Evolutionary conservation across 2,888 invertebrate genomes (phyloP), one percentile per base, ranked within the genome.

Genomic region (Ophion ellenae): DNA sequence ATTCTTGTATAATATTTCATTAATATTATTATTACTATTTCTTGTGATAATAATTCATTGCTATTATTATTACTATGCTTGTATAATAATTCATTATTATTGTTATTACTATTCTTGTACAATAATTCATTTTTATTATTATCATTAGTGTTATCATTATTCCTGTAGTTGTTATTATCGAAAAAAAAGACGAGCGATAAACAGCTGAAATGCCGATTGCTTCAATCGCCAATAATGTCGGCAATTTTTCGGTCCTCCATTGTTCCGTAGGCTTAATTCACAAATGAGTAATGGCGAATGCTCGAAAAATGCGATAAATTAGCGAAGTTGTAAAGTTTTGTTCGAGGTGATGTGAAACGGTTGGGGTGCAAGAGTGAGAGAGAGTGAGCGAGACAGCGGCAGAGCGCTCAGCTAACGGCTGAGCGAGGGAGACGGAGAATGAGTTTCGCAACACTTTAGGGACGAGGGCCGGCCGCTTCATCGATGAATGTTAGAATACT

Each of bases 151-250:
- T 70, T 1, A 17, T 71, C 14, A 32, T 32, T 57, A 71, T 71
- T 66, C 32, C 14, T 2, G 7, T 9, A 2, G 40, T 10, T 73
- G 20, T 36, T 57, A 36, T 28, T 32, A 17, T 73, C 63, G 45
- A 64, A 20, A n/a, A 75, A 53, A 75, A 75, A 28, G 47, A 75
- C 61, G 63, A 74, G 63, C 61, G 45, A 61, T 20, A 20, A 61
- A 61, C 40, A 59, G 10, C 32, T 11, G 10, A 67, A 67, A 0
- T 0, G 36, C n/a, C 40, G 20, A 32, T 66, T 32, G 32, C 47
- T 24, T 61, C 24, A 61, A 2, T 61, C 61, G 61, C n/a, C 61
- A 24, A 61, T n/a, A 61, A 61, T 20, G 24, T 61, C 20, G 14
- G 11, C 14, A 14, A 53, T 20, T 20, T 61, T 61, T 61, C 20